Percentiles rank a stretch among this genome's conserved stretches.
Evolutionary conservation across 2,888 invertebrate genomes (phyloP).

Genomic region (Trichogramma dendrolimi): DNA sequence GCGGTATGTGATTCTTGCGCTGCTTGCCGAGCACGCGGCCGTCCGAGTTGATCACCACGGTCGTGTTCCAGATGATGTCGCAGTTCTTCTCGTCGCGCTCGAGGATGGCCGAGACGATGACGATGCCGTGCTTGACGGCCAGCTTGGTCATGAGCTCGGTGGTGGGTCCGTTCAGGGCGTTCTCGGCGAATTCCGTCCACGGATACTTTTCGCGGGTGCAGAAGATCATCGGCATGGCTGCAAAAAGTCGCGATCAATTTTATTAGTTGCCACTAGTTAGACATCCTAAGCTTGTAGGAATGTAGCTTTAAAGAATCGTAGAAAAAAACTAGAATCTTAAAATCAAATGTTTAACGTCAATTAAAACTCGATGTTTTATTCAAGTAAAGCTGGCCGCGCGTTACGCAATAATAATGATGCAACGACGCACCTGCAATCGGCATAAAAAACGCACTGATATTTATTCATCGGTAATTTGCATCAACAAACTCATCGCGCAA

Average conservation of each 20-base stretch:
- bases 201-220: constrained; percentile 90
- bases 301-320: background rate
- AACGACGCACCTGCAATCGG: no score
- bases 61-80: constrained; percentile 90
- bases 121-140: constrained; percentile 80
- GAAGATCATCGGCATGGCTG: constrained; percentile 97
- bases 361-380: no score
- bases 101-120: constrained; percentile 89
- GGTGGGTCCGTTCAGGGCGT: constrained; percentile 78
- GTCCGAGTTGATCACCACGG: constrained; percentile 82
- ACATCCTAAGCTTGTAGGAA: no score
- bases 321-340: background rate
- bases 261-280: background rate
- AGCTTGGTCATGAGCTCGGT: constrained; percentile 70
- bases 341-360: no score
- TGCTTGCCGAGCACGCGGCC: constrained; percentile 80
- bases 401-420: background rate
- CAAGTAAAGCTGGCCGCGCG: background rate
- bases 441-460: no score
- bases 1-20: constrained; percentile 97
- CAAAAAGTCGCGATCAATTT: background rate
- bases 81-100: constrained; percentile 80
- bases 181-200: constrained; percentile 94
- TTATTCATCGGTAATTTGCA: no score
- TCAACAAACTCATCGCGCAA: no score